Evolutionary conservation across 2,888 invertebrate species (phyloP).

Genomic region (Ennomos quercinarius): DNA sequence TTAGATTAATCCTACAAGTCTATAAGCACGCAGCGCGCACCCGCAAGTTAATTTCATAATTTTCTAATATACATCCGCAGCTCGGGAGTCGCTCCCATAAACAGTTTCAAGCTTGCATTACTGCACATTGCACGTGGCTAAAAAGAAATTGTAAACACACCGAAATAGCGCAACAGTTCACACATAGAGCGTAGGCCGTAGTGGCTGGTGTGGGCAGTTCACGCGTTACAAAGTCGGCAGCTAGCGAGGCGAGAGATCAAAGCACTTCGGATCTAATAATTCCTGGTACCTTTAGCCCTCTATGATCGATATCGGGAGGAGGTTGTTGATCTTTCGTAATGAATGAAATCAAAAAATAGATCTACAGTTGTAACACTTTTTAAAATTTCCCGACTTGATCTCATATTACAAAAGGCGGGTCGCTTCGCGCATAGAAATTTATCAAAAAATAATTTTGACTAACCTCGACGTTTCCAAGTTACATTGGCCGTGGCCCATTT

Average conservation of each 20-base stretch:
- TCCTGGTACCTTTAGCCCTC: constrained; percentile 44
- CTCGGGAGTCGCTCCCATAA: too few species aligned
- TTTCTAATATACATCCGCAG: too few species aligned
- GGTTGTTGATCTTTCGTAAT: not conserved
- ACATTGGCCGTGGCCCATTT: too few species aligned
- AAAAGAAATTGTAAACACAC: constrained; percentile 30
- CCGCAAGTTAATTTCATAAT: too few species aligned
- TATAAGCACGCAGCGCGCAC: too few species aligned
- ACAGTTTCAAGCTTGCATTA: constrained; percentile 9
- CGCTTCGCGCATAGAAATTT: too few species aligned
- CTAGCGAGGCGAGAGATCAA: constrained; percentile 33
- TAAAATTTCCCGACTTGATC: too few species aligned
- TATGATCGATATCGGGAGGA: constrained; percentile 24
- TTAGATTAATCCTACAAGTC: not conserved
- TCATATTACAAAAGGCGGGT: too few species aligned
- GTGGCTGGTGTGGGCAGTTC: constrained; percentile 14
- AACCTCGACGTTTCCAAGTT: too few species aligned
- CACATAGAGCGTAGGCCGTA: constrained; percentile 9
- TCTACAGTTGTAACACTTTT: too few species aligned
- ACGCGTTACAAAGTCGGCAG: constrained; percentile 27
- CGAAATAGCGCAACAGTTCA: constrained; percentile 31
- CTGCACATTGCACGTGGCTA: constrained; percentile 20
- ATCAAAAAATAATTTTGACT: too few species aligned
- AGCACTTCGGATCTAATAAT: constrained; percentile 42
- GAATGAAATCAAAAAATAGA: not conserved